phyloP scores from a whole-genome alignment of 2,113 vertebrate species.

The Trogon surrucura region DNA sequence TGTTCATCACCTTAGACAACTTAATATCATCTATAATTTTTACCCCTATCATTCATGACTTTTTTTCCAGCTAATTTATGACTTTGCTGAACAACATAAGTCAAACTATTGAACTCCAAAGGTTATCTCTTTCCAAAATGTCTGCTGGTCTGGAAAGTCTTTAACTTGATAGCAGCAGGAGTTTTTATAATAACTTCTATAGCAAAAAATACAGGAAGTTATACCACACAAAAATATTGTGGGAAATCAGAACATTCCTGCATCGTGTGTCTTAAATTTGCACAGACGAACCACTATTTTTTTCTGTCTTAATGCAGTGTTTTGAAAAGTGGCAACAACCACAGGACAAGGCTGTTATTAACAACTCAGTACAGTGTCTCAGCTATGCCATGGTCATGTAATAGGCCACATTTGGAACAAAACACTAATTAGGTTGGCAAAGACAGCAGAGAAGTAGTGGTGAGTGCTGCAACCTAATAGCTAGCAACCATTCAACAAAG shows the following conservation, averaged over 20 bases:
- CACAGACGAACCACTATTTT: background rate
- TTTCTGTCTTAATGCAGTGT: background rate
- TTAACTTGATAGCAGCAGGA: background rate
- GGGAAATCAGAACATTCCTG: background rate
- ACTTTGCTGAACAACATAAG: background rate
- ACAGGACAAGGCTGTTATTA: background rate
- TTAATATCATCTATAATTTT: background rate
- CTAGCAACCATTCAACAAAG: background rate
- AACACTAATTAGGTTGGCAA: conserved; percentile 1
- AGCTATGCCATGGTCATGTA: background rate
- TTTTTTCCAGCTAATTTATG: background rate
- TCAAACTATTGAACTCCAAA: background rate
- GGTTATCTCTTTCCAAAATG: background rate
- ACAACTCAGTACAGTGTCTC: background rate
- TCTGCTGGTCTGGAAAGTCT: background rate
- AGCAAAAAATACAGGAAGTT: background rate
- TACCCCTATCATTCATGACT: background rate
- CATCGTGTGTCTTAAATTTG: background rate
- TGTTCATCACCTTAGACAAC: background rate
- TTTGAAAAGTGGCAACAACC: background rate
- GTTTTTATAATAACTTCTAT: background rate
- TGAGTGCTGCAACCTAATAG: background rate
- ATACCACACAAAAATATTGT: background rate
- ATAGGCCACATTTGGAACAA: conserved; percentile 1
- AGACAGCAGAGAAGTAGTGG: background rate